A percentile compares a stretch with the other conserved stretches of the same genome.
Conservation (phyloP, 2,888 invertebrate genomes). For the Aporophyla nigra region DNA sequence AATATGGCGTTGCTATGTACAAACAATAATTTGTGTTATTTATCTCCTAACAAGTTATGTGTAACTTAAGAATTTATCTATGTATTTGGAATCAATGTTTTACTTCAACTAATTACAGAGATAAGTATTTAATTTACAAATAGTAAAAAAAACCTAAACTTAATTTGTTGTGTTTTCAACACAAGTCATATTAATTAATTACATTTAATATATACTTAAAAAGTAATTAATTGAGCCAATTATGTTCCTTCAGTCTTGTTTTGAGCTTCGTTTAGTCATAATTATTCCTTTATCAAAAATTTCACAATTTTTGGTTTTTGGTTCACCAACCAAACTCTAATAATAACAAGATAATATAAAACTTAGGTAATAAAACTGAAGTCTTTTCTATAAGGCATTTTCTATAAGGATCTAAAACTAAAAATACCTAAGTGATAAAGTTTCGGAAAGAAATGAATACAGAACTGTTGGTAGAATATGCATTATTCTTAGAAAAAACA, state of each 20-base stretch:
- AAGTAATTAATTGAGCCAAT: conserved; percentile 77
- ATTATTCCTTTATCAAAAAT: background rate
- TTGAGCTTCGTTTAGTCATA: conserved; percentile 64
- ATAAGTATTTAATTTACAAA: background rate
- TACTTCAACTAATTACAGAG: conserved; percentile 1
- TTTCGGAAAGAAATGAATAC: background rate
- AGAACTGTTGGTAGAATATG: background rate
- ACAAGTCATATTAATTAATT: conserved; percentile 43
- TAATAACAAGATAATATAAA: conserved; percentile 4
- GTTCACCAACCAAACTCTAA: background rate
- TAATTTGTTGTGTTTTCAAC: conserved; percentile 68
- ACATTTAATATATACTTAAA: conserved; percentile 11
- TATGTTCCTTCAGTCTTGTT: conserved; percentile 76
- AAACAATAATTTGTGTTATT: background rate
- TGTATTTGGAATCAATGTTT: conserved; percentile 54
- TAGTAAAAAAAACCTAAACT: conserved; percentile 14
- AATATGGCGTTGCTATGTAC: background rate
- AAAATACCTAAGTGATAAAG: background rate
- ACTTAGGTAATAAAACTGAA: conserved; percentile 13
- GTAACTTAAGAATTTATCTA: conserved; percentile 11
- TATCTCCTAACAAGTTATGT: conserved; percentile 16
- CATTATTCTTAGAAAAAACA: background rate
- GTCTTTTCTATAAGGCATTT: conserved; percentile 44
- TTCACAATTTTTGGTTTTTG: background rate
- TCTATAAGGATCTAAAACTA: conserved; percentile 8